phyloP scores from a whole-genome alignment of 2,797 vertebrate genomes.

The Rhynchonycteris naso region DNA sequence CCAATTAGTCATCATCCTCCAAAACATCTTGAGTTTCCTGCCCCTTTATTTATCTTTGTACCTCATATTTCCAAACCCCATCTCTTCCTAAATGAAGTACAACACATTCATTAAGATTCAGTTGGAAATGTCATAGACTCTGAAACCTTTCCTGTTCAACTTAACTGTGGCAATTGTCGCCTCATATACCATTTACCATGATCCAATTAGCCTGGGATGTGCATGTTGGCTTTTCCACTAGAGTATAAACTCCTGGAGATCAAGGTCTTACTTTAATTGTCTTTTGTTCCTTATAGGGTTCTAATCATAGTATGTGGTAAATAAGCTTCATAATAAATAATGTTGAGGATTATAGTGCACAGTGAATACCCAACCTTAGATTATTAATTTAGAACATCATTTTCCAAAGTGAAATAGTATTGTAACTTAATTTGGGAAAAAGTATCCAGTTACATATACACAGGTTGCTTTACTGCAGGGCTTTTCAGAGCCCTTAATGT shows the following conservation, averaged over 20 bases:
- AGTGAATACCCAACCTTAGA: neutral
- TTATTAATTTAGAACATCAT: neutral
- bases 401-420: neutral
- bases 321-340: neutral
- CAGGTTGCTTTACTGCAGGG: neutral
- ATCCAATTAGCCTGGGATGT: neutral
- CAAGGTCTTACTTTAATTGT: neutral
- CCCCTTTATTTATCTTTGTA: neutral
- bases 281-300: neutral
- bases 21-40: neutral
- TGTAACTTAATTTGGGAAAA: neutral
- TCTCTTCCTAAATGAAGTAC: neutral
- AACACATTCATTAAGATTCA: slow-evolving; percentile 25
- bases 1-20: neutral
- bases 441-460: neutral
- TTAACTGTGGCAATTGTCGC: neutral
- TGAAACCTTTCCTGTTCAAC: neutral
- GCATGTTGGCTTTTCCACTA: neutral
- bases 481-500: slow-evolving; percentile 32
- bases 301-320: neutral
- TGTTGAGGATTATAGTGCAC: neutral
- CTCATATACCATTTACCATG: neutral
- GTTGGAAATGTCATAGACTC: neutral
- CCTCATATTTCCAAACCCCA: neutral
- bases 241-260: neutral